phyloP scores from a whole-genome alignment of 2,797 vertebrate species.

The Tauraco hartlaubi region DNA sequence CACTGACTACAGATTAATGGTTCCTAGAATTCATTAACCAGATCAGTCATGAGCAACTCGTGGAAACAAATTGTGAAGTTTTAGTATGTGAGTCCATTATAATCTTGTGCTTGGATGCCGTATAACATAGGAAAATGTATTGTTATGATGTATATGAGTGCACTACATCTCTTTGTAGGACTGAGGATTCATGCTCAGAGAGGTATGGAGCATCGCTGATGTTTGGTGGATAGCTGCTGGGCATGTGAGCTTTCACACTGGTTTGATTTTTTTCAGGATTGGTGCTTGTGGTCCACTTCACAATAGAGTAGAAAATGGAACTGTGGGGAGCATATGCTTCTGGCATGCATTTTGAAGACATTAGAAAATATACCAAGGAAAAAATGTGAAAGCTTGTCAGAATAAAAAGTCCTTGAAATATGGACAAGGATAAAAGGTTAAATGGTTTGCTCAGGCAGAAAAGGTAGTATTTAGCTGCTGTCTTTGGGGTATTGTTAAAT shows the following conservation, averaged over 20 bases:
- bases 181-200: neutral
- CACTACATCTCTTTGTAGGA: neutral
- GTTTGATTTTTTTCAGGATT: neutral
- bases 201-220: neutral
- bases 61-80: neutral
- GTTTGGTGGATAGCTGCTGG: neutral
- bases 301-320: neutral
- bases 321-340: neutral
- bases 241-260: neutral
- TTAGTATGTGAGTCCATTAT: fast-evolving
- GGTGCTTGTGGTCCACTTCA: neutral
- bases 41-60: neutral
- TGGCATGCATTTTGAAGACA: neutral
- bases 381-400: neutral
- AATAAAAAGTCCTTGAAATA: slow-evolving; percentile 43
- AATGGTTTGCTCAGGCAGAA: slow-evolving; percentile 57
- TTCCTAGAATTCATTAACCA: neutral
- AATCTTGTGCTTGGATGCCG: neutral
- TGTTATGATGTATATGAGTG: neutral
- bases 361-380: neutral
- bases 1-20: neutral
- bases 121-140: neutral
- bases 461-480: slow-evolving; percentile 44
- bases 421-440: slow-evolving; percentile 55
- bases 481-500: slow-evolving; percentile 60